Evolutionary conservation across 2,888 invertebrate species (phyloP).

Genomic region (Rapana venosa): DNA sequence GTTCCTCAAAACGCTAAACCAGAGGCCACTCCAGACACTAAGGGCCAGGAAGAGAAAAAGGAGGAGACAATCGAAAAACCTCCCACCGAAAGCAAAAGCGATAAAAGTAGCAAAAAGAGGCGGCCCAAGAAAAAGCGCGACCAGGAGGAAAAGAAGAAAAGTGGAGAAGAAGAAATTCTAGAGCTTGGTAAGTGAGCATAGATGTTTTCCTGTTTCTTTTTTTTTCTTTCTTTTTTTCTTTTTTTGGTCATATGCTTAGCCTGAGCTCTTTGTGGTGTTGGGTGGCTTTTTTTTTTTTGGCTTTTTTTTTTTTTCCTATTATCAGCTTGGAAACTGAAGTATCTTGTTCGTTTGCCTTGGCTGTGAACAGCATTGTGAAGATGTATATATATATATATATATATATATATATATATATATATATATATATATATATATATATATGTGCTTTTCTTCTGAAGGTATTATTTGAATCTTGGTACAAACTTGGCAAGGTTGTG

Average conservation of each 20-base stretch:
- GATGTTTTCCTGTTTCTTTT: not conserved
- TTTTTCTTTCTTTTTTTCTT: not conserved
- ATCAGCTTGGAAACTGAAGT: too few species aligned
- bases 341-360: too few species aligned
- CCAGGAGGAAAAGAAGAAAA: conserved; percentile 24
- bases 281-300: not conserved
- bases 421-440: too few species aligned
- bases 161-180: conserved; percentile 50
- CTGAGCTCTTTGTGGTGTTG: not conserved
- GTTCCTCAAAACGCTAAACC: too few species aligned
- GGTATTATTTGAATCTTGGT: too few species aligned
- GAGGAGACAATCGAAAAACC: conserved; percentile 41
- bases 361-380: too few species aligned
- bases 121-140: conserved; percentile 30
- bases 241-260: not conserved
- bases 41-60: conserved; percentile 17
- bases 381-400: too few species aligned
- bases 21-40: conserved; percentile 22
- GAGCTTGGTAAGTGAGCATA: conserved; percentile 52
- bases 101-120: conserved; percentile 42
- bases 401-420: too few species aligned
- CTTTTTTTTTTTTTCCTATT: too few species aligned
- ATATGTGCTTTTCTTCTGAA: too few species aligned
- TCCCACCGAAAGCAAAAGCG: conserved; percentile 36
- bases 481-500: too few species aligned